phyloP scores from a whole-genome alignment of 1,140 invertebrate species.

The Tenebrio molitor region DNA sequence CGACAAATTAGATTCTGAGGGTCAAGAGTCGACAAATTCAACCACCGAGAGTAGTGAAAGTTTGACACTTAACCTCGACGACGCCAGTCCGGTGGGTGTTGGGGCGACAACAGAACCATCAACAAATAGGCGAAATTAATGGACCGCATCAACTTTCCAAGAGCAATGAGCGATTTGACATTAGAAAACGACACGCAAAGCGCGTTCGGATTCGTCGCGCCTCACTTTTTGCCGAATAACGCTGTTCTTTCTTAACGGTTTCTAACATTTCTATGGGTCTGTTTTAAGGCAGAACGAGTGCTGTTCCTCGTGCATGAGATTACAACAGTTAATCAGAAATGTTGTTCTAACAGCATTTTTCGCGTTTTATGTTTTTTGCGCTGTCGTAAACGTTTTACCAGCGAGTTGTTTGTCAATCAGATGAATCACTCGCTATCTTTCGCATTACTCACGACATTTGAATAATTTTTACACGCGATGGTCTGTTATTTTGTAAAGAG shows the following conservation, averaged over 20 bases:
- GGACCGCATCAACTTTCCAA: conserved; percentile 22
- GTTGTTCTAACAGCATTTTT: neutral
- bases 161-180: neutral
- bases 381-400: neutral
- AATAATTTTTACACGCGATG: neutral
- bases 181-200: neutral
- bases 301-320: no score
- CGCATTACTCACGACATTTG: neutral
- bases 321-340: neutral
- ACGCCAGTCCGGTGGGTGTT: neutral
- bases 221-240: no score
- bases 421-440: neutral
- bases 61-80: conserved; percentile 36
- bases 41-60: conserved; percentile 16
- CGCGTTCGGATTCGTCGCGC: neutral
- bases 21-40: neutral
- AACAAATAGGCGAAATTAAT: conserved; percentile 13
- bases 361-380: neutral
- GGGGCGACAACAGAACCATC: neutral
- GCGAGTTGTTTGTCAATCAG: conserved; percentile 1
- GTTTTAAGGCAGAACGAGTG: no score
- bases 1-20: conserved; percentile 13
- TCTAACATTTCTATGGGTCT: no score
- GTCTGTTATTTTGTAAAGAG: neutral
- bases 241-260: no score